phyloP scores from a whole-genome alignment of 2,888 invertebrate genomes.

The Kryphioiulus occultus region DNA sequence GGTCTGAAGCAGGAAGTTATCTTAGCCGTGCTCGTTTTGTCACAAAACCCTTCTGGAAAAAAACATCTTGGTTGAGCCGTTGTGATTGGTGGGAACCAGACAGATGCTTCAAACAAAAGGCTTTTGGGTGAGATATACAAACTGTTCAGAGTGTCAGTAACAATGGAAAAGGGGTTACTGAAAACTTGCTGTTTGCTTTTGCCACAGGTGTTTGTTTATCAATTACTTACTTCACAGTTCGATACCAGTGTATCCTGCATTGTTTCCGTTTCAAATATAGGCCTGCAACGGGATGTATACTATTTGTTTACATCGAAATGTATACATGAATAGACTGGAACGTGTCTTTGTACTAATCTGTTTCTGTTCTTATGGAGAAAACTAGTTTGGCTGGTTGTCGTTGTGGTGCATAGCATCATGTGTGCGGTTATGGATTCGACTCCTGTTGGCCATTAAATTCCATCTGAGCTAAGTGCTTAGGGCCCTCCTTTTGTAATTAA shows the following conservation, averaged over 20 bases:
- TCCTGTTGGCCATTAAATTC: not conserved
- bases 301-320: no score
- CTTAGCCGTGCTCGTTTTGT: no score
- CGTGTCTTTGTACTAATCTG: not conserved
- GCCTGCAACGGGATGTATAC: no score
- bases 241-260: no score
- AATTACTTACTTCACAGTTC: not conserved
- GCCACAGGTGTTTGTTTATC: not conserved
- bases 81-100: not conserved
- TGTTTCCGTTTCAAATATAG: no score
- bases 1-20: no score
- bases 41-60: not conserved
- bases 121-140: not conserved
- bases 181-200: not conserved
- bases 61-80: not conserved
- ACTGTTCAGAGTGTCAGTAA: not conserved
- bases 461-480: not conserved
- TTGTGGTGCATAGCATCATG: not conserved
- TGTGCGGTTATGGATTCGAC: constrained; percentile 3
- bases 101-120: not conserved
- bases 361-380: not conserved
- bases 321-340: not conserved
- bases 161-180: not conserved
- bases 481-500: not conserved
- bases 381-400: not conserved